Evolutionary conservation across 1,140 invertebrate genomes (phyloP).

Genomic region (Colletes latitarsis): DNA sequence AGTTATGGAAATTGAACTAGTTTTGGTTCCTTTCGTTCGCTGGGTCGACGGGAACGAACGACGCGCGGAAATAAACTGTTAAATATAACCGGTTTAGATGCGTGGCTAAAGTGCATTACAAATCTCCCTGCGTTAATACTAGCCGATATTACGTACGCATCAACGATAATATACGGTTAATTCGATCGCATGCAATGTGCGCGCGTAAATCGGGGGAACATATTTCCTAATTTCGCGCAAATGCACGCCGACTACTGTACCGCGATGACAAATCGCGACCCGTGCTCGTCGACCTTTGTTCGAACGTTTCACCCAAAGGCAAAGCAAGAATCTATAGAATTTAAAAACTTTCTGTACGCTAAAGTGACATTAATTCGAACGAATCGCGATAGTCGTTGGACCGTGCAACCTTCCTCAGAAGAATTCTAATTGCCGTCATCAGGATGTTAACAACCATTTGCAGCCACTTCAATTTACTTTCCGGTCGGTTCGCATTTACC

Average conservation of each 20-base stretch:
- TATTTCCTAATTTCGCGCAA: background rate
- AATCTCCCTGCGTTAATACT: slow-evolving; percentile 17
- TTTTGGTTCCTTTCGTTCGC: background rate
- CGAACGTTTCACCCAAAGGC: too few relatives aligned
- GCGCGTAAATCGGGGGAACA: background rate
- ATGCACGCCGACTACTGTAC: background rate
- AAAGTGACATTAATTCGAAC: too few relatives aligned
- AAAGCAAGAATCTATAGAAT: too few relatives aligned
- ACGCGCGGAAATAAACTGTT: background rate
- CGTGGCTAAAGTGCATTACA: background rate
- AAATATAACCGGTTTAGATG: background rate
- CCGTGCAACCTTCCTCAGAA: too few relatives aligned
- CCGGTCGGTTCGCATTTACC: background rate
- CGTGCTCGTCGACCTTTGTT: too few relatives aligned
- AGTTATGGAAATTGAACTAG: background rate
- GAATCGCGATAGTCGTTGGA: too few relatives aligned
- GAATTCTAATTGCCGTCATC: slow-evolving; percentile 11
- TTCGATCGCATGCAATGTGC: background rate
- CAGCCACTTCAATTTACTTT: slow-evolving; percentile 3
- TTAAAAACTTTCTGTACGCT: too few relatives aligned
- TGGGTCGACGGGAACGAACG: background rate
- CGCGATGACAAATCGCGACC: background rate
- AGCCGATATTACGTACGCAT: background rate
- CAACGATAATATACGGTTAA: slow-evolving; percentile 19
- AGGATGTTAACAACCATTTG: background rate